phyloP scores from a whole-genome alignment of 2,797 vertebrate species.

The Garrulus glandarius region DNA sequence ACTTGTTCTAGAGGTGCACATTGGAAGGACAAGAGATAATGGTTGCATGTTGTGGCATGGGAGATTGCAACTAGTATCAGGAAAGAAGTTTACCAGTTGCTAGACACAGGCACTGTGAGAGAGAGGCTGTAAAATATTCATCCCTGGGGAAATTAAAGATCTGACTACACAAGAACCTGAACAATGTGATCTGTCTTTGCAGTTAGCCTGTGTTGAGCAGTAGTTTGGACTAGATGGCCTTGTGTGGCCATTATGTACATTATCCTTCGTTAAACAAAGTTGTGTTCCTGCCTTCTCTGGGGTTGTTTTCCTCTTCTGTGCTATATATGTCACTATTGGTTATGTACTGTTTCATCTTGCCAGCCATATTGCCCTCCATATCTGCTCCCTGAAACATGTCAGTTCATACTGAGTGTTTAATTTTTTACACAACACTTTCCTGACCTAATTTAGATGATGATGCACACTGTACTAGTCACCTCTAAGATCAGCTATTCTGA shows the following conservation, averaged over 20 bases:
- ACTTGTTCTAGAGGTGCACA: background rate
- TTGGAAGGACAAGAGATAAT: background rate
- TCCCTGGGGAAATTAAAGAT: background rate
- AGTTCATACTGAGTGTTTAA: background rate
- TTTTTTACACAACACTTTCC: background rate
- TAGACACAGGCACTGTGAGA: background rate
- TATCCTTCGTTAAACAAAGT: background rate
- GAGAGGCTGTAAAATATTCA: background rate
- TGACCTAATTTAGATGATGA: background rate
- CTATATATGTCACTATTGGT: background rate
- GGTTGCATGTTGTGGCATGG: background rate
- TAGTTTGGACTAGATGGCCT: background rate
- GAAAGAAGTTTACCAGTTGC: background rate
- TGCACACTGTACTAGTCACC: background rate
- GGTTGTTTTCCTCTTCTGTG: background rate
- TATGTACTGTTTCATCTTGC: background rate
- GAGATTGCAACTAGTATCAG: background rate
- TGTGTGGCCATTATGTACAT: background rate
- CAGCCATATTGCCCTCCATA: background rate
- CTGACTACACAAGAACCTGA: background rate
- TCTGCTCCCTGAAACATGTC: background rate
- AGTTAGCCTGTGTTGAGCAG: background rate
- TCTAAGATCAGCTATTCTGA: background rate
- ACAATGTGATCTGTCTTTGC: background rate
- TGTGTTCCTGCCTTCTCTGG: background rate